Base-by-base conservation (phyloP, 2,113 vertebrate genomes). In the Meles meles region DNA sequence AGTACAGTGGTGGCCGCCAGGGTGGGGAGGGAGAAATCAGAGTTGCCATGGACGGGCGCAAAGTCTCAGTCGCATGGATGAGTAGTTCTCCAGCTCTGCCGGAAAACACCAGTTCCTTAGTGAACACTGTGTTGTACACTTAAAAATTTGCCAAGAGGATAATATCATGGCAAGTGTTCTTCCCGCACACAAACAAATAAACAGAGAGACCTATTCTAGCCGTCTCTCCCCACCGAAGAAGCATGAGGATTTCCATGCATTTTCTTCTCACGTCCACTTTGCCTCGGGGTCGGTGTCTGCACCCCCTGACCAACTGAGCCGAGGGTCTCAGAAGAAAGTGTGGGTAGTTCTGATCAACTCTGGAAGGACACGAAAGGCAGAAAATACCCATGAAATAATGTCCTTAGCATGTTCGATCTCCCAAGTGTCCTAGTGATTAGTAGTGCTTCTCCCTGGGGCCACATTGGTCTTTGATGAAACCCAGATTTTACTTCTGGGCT, bases 211-310 rank as follows among this genome's bases (percentile, higher is more conserved):
- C 44, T 25, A 10, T 20, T 21, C 14, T 18, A 42, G 27, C 7
- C 4, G 31, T 27, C 31, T 6, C 37, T 25, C 29, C 11, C 15
- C 1, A 6, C 2, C 8, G 10, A 49, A 44, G 27, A 27, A 20
- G 20, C 10, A 6, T 3, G 1, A 17, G 0, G 23, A 6, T 31
- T 59, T 21, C 49, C 25, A 1, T 2, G 4, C 8, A 15, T 4
- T 37, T 42, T 9, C 0, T 39, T 27, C 17, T 57, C 17, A 14
- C 8, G 0, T 15, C 13, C n/a, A 2, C 39, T 3, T 42, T 31
- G 42, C 74, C 44, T 76, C 1, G 7, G 71, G 42, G 74, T 15
- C 67, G 4, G 0, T 0, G 37, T 44, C 20, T 42, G 8, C 29
- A 23, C 3, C 2, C 6, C 31, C 25, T 9, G 72, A 74, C 2